phyloP scores from a whole-genome alignment of 2,888 invertebrate species.

The Macropis europaea region DNA sequence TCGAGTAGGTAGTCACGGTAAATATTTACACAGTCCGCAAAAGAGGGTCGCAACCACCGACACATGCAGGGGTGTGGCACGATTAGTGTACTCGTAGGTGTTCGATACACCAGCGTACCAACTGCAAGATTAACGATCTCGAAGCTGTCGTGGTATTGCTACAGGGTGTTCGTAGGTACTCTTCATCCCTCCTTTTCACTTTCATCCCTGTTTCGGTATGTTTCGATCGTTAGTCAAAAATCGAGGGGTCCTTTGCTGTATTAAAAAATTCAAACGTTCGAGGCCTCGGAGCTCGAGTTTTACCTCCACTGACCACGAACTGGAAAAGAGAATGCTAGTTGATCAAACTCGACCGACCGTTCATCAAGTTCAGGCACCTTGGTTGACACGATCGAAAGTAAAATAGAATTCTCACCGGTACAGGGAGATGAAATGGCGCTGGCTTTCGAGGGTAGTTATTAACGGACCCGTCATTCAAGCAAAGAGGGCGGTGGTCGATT shows the following conservation, averaged over 20 bases:
- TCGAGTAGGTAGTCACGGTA: background rate
- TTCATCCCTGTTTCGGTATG: slow-evolving; percentile 11
- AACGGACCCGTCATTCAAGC: slow-evolving; percentile 65
- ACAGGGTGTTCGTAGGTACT: slow-evolving; percentile 33
- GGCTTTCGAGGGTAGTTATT: background rate
- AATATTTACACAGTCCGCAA: slow-evolving; percentile 13
- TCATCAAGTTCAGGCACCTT: no score
- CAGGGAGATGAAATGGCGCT: slow-evolving; percentile 34
- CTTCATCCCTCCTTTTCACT: slow-evolving; percentile 13
- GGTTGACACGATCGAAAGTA: no score
- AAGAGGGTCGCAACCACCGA: slow-evolving; percentile 53
- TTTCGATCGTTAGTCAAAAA: background rate
- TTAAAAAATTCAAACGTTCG: background rate
- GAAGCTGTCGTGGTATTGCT: slow-evolving; percentile 67
- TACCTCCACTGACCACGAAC: no score
- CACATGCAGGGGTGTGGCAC: slow-evolving; percentile 44
- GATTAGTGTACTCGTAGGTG: slow-evolving; percentile 33
- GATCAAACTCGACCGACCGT: no score
- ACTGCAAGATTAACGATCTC: slow-evolving; percentile 71
- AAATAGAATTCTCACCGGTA: no score
- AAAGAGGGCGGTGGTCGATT: slow-evolving; percentile 67
- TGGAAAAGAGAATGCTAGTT: no score
- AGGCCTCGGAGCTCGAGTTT: slow-evolving; percentile 8
- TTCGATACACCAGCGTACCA: slow-evolving; percentile 44
- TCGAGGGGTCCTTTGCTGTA: background rate